phyloP scores from a whole-genome alignment of 1,140 invertebrate species.

The Dolichoris vasculosae region DNA sequence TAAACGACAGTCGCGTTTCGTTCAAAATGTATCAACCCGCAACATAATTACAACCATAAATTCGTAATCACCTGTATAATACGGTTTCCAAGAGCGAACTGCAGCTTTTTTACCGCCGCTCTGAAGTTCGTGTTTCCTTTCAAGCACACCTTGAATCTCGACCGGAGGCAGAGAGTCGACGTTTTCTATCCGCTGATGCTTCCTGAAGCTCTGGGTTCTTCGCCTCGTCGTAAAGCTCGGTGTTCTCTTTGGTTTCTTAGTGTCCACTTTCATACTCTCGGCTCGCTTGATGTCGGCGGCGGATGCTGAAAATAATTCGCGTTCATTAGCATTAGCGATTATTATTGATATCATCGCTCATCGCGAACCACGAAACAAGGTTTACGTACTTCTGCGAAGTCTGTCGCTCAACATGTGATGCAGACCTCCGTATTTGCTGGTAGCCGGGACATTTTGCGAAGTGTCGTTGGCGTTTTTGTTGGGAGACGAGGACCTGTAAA shows the following conservation, averaged over 20 bases:
- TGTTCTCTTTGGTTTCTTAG: slow-evolving; percentile 87
- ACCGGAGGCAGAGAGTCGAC: slow-evolving; percentile 88
- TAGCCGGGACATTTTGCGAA: slow-evolving; percentile 58
- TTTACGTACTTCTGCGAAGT: slow-evolving; percentile 76
- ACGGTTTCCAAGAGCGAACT: slow-evolving; percentile 95
- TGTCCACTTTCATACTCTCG: slow-evolving; percentile 90
- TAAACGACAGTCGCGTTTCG: not conserved
- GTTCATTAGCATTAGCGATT: too few relatives aligned
- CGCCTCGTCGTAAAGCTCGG: slow-evolving; percentile 95
- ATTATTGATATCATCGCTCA: slow-evolving; percentile 17
- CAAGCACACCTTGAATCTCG: slow-evolving; percentile 92
- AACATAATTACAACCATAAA: not conserved
- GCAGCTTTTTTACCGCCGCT: slow-evolving; percentile 95
- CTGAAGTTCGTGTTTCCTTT: slow-evolving; percentile 96
- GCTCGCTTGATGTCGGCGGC: slow-evolving; percentile 84
- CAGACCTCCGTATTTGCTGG: slow-evolving; percentile 73
- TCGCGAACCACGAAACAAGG: slow-evolving; percentile 26
- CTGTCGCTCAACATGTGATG: slow-evolving; percentile 85
- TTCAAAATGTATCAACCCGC: too few relatives aligned
- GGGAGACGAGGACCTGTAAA: slow-evolving; percentile 57
- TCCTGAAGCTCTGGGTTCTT: slow-evolving; percentile 90
- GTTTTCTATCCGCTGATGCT: slow-evolving; percentile 82
- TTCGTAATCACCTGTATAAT: slow-evolving; percentile 81
- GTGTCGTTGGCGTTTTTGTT: slow-evolving; percentile 62
- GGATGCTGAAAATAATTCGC: too few relatives aligned